Evolutionary conservation across 2,113 vertebrate genomes (phyloP), one percentile per base, ranked within the genome.

Genomic region (Barbus barbus): DNA sequence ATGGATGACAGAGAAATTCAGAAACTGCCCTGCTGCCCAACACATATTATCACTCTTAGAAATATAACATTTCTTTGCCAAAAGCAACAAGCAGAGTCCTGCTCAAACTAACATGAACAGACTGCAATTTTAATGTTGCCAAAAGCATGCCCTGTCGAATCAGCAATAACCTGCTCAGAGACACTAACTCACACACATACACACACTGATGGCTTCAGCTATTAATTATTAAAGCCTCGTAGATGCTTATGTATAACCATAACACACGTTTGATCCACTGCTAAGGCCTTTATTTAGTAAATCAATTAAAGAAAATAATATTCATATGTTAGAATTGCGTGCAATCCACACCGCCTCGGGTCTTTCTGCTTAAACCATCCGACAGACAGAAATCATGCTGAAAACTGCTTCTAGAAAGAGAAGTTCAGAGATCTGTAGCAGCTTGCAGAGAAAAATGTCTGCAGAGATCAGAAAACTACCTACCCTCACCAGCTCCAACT

Each of bases 61-160:
- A 82, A 72, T 78, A 83, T 77, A 77, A 48, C 7, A 22, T 9
- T 69, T 78, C 41, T 41, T 48, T 76, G 82, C 82, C 82, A 77
- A 65, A 83, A 83, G 73, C 78, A 81, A 81, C 80, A 82, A 72
- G 80, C 65, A 82, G 80, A 71, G 46, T 82, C 80, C 65, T 72
- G 80, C 65, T 82, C 46, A 69, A 56, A 69, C 28, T 65, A 82
- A 82, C 65, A 72, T 82, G 80, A 82, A 82, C 80, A 82, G 65
- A 72, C 80, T 82, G 80, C 46, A 82, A 38, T 71, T 82, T 82
- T 82, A 82, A 71, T 82, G 48, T 82, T 71, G 65, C 80, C 80
- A 82, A 72, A 82, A 38, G 65, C 80, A 82, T 38, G 65, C 31
- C 72, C 65, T 38, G 65, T 82, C 24, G 31, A 72, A 71, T 71